Evolutionary conservation across 2,797 vertebrate genomes (phyloP).

Genomic region (Amblyraja radiata): DNA sequence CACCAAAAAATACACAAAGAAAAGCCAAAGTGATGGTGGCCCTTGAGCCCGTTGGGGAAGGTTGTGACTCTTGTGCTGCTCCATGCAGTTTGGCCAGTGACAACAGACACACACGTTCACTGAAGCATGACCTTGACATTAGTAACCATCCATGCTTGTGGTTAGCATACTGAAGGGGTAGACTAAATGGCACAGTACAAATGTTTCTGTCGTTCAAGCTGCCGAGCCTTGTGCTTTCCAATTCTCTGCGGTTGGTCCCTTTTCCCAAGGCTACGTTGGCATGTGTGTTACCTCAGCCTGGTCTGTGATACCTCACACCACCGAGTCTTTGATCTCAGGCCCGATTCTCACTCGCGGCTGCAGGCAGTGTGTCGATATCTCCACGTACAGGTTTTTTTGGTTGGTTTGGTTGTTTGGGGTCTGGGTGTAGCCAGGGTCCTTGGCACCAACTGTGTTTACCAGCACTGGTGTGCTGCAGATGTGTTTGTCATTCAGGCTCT

Average conservation of each 20-base stretch:
- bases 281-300: neutral
- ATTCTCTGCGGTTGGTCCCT: constrained; percentile 2
- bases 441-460: constrained; percentile 65
- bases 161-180: constrained; percentile 17
- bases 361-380: constrained; percentile 76
- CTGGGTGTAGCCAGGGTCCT: constrained; percentile 74
- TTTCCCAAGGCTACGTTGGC: neutral
- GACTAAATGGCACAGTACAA: constrained; percentile 25
- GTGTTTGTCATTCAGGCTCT: constrained; percentile 84
- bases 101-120: constrained; percentile 28
- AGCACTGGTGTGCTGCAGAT: constrained; percentile 70
- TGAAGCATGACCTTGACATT: neutral
- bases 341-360: constrained; percentile 88
- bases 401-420: constrained; percentile 68
- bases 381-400: constrained; percentile 76
- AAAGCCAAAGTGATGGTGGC: neutral
- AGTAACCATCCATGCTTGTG: constrained; percentile 33
- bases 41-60: neutral
- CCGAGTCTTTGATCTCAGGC: constrained; percentile 92
- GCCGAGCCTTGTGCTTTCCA: neutral
- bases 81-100: neutral
- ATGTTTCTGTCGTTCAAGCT: constrained; percentile 15
- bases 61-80: constrained; percentile 21
- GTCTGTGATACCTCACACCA: constrained; percentile 65
- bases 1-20: neutral